Evolutionary conservation across 2,888 invertebrate genomes (phyloP), one percentile per base, ranked within the genome.

Genomic region (Platerodrilus igneus): DNA sequence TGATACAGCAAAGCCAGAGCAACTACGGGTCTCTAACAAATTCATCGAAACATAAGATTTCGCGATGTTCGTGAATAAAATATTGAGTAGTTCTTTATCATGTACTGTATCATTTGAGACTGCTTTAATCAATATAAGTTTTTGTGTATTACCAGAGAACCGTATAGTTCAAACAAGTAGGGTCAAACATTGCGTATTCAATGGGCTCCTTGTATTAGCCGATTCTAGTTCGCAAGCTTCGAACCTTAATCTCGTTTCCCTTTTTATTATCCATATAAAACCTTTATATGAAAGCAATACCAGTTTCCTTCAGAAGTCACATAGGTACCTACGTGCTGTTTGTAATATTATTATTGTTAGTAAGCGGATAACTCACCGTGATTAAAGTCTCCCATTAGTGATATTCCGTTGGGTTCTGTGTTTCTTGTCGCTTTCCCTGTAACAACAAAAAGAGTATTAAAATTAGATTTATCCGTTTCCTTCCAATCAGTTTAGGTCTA

Each of bases 311-410:
- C 38, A 49, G 46, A 48, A 53, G 47, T 52, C 52, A 50, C 51
- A 53, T 47, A 48, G 42, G 51, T 41, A 38, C 46, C 42, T 48
- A 48, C 52, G 49, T 51, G 35, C 42, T 39, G 36, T 37, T 45
- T 34, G 21, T 41, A 43, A 50, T 44, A 48, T 27, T 28, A 55
- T 58, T 56, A 57, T 50, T 45, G 59, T 58, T 60, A 58, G 56
- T 53, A 53, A 56, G n/a, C n/a, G n/a, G 56, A 60, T 53, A 55
- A 60, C 68, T 63, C 60, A 69, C 69, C 68, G 53, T 65, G 67
- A 65, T 66, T 69, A 64, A 67, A 67, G 58, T 68, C 68, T 49
- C 63, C 67, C 37, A 66, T 55, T 40, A 64, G 62, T 48, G 68
- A 63, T 57, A 69, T 65, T 44, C 67, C 66, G 56, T 67, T 68